These are phyloP conservation scores for Telenomus remus DNA, from an alignment of 1,140 invertebrate genomes.

Conservation along the genomic window DNA sequence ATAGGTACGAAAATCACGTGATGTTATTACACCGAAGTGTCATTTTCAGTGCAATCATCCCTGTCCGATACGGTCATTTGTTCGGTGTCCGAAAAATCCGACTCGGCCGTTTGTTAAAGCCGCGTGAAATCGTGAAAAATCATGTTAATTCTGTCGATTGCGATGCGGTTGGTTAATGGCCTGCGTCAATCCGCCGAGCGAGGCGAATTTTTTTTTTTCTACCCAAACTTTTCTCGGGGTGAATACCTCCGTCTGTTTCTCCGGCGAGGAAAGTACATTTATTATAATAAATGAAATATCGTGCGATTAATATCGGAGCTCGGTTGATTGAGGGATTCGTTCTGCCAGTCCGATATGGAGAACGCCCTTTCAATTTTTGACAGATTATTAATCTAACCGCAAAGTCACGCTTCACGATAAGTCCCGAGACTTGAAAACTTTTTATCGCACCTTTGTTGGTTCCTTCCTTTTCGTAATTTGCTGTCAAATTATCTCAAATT, in stretches of 20 bases:
- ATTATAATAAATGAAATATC: slow-evolving; percentile 48
- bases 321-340: slow-evolving; percentile 21
- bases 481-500: neutral
- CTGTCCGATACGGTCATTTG: slow-evolving; percentile 14
- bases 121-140: slow-evolving; percentile 25
- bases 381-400: slow-evolving; percentile 38
- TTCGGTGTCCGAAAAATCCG: slow-evolving; percentile 14
- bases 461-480: neutral
- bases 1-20: slow-evolving; percentile 7
- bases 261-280: slow-evolving; percentile 12
- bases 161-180: slow-evolving; percentile 17
- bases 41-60: slow-evolving; percentile 30
- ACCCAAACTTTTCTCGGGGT: neutral
- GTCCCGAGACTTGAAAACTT: slow-evolving; percentile 30
- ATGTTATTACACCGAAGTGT: slow-evolving; percentile 15
- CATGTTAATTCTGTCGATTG: slow-evolving; percentile 5
- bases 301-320: slow-evolving; percentile 28
- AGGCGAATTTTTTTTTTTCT: too few relatives aligned
- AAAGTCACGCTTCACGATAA: slow-evolving; percentile 21
- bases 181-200: too few relatives aligned
- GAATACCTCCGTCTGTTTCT: slow-evolving; percentile 8
- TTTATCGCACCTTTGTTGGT: slow-evolving; percentile 5
- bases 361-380: slow-evolving; percentile 41
- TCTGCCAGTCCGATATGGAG: slow-evolving; percentile 22
- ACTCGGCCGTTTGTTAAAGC: slow-evolving; percentile 20